These are phyloP conservation scores for Orcinus orca DNA, from an alignment of 2,113 vertebrate genomes.

Conservation along the genomic window DNA sequence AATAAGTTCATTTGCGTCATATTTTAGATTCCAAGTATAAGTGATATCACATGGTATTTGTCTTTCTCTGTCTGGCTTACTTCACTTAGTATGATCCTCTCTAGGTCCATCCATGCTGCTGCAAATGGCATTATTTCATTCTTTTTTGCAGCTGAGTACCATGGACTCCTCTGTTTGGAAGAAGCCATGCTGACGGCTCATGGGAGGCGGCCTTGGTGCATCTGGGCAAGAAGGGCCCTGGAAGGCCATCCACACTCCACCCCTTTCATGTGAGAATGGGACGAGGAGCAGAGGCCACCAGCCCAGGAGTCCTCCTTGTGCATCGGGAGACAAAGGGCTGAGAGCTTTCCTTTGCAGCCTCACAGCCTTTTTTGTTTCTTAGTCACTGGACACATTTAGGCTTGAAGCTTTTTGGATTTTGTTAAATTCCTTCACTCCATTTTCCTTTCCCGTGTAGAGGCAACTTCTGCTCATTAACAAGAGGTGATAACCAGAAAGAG, in stretches of 20 bases:
- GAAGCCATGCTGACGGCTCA: accelerated
- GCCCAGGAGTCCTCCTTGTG: not conserved
- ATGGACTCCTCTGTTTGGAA: not conserved
- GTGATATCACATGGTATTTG: not conserved
- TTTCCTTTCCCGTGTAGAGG: accelerated
- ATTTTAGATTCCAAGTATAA: not conserved
- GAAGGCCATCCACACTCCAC: not conserved
- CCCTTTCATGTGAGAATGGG: accelerated
- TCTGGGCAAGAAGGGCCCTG: not conserved
- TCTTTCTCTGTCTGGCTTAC: not conserved
- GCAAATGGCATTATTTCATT: not conserved
- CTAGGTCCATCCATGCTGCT: not conserved
- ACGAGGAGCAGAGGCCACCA: not conserved
- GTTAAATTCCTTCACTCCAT: not conserved
- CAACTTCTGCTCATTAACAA: not conserved
- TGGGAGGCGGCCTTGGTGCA: not conserved
- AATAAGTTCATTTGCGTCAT: not conserved
- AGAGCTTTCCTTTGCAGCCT: not conserved
- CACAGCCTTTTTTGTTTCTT: not conserved
- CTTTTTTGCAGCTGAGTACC: accelerated
- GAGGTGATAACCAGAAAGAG: not conserved
- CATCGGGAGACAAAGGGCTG: accelerated
- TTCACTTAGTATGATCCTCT: not conserved
- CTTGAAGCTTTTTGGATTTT: not conserved
- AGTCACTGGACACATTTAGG: not conserved